These are phyloP conservation scores for Decapterus maruadsi DNA, from an alignment of 2,797 vertebrate genomes.

Conservation along the genomic window DNA sequence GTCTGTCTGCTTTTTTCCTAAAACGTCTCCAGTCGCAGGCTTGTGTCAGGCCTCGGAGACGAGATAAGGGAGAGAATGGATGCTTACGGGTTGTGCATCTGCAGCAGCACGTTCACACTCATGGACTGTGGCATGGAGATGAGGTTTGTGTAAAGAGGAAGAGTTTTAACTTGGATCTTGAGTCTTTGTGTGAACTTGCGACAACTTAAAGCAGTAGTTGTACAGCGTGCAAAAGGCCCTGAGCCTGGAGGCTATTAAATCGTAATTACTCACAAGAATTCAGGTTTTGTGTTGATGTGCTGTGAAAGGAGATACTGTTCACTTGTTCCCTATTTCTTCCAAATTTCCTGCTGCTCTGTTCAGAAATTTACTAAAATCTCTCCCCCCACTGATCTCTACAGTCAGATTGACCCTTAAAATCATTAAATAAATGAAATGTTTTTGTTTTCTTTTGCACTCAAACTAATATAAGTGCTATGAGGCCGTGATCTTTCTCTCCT, in stretches of 20 bases:
- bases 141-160: constrained; percentile 7
- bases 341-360: constrained; percentile 10
- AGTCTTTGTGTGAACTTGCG: background rate
- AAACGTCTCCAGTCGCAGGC: constrained; percentile 50
- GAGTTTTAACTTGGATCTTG: constrained; percentile 27
- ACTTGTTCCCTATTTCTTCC: background rate
- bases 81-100: constrained; percentile 41
- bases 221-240: background rate
- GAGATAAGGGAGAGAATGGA: constrained; percentile 43
- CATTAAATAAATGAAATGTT: background rate
- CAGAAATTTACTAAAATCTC: background rate
- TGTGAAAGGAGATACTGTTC: background rate
- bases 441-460: background rate
- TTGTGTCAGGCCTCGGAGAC: constrained; percentile 44
- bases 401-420: constrained; percentile 4
- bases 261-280: constrained; percentile 1
- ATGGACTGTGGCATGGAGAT: constrained; percentile 31
- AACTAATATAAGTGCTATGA: background rate
- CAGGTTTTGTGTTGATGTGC: background rate
- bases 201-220: constrained; percentile 1
- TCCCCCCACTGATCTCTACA: background rate
- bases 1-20: constrained; percentile 40
- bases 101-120: constrained; percentile 45
- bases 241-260: background rate
- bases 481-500: constrained; percentile 1